Percentiles rank a stretch among this genome's conserved stretches.
Evolutionary conservation across 2,113 vertebrate species (phyloP).

Genomic region (Xiphias gladius): DNA sequence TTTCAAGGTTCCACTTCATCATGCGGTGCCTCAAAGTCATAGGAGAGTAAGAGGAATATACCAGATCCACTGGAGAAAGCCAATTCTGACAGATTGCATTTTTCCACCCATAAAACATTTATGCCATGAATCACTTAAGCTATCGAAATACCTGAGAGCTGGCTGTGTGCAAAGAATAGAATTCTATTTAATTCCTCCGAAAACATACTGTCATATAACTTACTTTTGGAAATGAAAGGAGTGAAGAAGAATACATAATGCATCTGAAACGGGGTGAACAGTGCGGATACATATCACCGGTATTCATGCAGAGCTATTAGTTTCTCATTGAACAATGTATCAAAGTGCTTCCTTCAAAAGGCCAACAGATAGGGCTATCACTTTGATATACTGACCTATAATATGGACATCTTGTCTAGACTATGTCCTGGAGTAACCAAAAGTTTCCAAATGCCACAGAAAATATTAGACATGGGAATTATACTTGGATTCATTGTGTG

Average conservation of each 20-base stretch:
- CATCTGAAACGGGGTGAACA: conserved; percentile 46
- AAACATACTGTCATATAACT: conserved; percentile 62
- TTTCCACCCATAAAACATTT: conserved; percentile 74
- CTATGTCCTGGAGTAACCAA: conserved; percentile 21
- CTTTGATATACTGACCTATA: conserved; percentile 46
- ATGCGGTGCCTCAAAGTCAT: conserved; percentile 28
- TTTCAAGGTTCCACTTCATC: conserved; percentile 39
- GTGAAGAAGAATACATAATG: conserved; percentile 55
- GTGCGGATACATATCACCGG: conserved; percentile 46
- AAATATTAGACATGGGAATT: neutral
- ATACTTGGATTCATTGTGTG: neutral
- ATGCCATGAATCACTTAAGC: conserved; percentile 74
- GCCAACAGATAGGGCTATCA: conserved; percentile 29
- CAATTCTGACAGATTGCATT: conserved; percentile 60
- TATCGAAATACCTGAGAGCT: conserved; percentile 57
- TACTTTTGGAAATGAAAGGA: conserved; percentile 60
- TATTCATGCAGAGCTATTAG: conserved; percentile 54
- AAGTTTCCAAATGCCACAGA: neutral
- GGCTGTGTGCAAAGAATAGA: conserved; percentile 41
- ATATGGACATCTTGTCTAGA: conserved; percentile 32
- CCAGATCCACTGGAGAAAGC: conserved; percentile 42
- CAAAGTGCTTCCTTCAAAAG: conserved; percentile 49
- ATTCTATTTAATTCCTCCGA: conserved; percentile 56
- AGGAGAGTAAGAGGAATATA: conserved; percentile 30
- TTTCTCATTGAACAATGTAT: conserved; percentile 56